A percentile compares a stretch with the other conserved stretches of the same genome.
These are phyloP conservation scores for Lutraria lutraria DNA, from an alignment of 2,888 invertebrate species.

Conservation along the genomic window DNA sequence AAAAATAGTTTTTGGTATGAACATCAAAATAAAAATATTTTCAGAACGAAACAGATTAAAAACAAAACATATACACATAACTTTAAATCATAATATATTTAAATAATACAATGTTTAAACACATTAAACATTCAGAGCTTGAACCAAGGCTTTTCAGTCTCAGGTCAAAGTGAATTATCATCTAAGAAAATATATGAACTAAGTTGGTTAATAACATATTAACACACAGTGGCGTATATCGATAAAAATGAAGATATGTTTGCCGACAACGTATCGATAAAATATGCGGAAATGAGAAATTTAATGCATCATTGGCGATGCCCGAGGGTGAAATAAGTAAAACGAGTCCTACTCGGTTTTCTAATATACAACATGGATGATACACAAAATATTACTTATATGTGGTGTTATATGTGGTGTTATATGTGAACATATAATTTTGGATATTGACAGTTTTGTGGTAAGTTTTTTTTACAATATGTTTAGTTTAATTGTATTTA, in stretches of 20 bases:
- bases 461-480: neutral
- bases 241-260: conserved; percentile 10
- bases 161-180: neutral
- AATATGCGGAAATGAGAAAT: conserved; percentile 36
- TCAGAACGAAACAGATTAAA: too few relatives aligned
- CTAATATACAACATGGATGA: neutral
- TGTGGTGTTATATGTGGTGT: neutral
- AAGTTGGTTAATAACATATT: neutral
- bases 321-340: conserved; percentile 14
- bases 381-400: neutral
- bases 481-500: neutral
- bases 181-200: neutral
- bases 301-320: conserved; percentile 22
- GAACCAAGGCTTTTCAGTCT: too few relatives aligned
- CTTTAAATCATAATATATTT: too few relatives aligned
- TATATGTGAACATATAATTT: neutral
- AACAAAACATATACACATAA: too few relatives aligned
- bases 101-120: too few relatives aligned
- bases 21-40: too few relatives aligned
- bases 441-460: neutral
- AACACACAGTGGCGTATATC: neutral
- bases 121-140: too few relatives aligned
- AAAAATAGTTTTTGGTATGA: too few relatives aligned
- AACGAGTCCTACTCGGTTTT: neutral
- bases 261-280: conserved; percentile 12